Base-by-base conservation (phyloP, 35 echinoderm and acorn worm species). In the Heliocidaris tuberculata region DNA sequence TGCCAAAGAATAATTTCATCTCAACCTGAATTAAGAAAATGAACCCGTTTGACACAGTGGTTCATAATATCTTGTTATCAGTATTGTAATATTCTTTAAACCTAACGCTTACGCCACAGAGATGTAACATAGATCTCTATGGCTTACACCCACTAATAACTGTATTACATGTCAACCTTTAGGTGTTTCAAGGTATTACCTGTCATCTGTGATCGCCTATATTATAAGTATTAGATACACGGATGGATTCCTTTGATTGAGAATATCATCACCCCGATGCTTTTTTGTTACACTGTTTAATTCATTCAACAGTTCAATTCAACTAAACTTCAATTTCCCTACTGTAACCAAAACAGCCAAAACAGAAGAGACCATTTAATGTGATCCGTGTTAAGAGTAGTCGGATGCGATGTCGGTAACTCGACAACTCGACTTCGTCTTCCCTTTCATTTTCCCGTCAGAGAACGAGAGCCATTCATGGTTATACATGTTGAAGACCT, bases 401-500 rank as follows among this genome's bases (percentile, higher is more conserved):
- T 78, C 65, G 65, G 65, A 78, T 78, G 65, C 65, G 21, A 78
- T 78, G 65, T 78, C 65, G 65, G 65, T 78, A 78, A 78, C 65
- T 78, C 65, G 65, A 78, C 65, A 78, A 78, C 65, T 6, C 65
- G 65, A 78, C 65, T n/a, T 78, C 65, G 65, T 78, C 65, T 78
- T 78, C 65, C 65, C 21, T 78, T 78, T 78, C 65, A 78, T 78
- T n/a, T 78, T 78, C 65, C 65, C 19, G 65, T 78, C 65, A 24
- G 27, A n/a, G 17, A 21, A 78, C 19, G 19, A 27, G 65, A 78
- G 17, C 65, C 19, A n/a, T 78, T 78, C 27, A 78, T 24, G 27
- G 21, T 78, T 78, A 27, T 78, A 78, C 65, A 78, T 78, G 61
- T 71, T n/a, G 61, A 71, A 71, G 61, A 71, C 61, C 61, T 13